Evolutionary conservation across 2,888 invertebrate genomes (phyloP), one percentile per base, ranked within the genome.

Genomic region (Therioaphis trifolii): DNA sequence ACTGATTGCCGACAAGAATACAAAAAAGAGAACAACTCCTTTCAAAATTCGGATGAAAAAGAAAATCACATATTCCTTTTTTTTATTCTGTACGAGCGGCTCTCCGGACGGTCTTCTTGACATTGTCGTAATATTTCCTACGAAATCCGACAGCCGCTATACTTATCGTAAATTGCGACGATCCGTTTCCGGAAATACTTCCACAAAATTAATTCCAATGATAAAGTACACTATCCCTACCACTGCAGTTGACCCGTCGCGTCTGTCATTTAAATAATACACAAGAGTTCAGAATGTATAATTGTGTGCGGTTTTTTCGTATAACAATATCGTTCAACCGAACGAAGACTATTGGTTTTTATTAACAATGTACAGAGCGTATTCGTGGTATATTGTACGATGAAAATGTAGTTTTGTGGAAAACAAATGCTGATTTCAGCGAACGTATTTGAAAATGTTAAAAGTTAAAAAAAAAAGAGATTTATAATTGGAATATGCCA

Each of bases 81-180:
- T 68, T 52, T 58, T 78, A 55, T 69, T 43, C 35, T 15, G 43
- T 24, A 46, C 68, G 15, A 58, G 11, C 21, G 21, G 46, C 55
- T 61, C 71, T 27, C 0, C 7, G 29, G 27, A 15, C n/a, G 9
- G 77, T 21, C 52, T 77, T 68, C 43, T n/a, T 43, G 46, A 27
- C 75, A 76, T 61, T 76, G 46, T 18, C 35, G 55, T 58, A 46
- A 71, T 71, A 46, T 82, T 82, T 63, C 21, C 24, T 49, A 35
- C 49, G 18, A 63, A 71, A 82, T 82, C 49, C 72, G 72, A 74
- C 82, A 63, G 72, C 63, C 15, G 12, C 80, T 43, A 58, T 58
- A 29, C 43, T 82, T 63, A 72, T 82, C 80, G 71, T 80, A 80
- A 80, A 72, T 80, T 80, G 58, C 72, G 46, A 72, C 49, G 72